Evolutionary conservation across 2,113 vertebrate genomes (phyloP).

Genomic region (Aythya baeri): DNA sequence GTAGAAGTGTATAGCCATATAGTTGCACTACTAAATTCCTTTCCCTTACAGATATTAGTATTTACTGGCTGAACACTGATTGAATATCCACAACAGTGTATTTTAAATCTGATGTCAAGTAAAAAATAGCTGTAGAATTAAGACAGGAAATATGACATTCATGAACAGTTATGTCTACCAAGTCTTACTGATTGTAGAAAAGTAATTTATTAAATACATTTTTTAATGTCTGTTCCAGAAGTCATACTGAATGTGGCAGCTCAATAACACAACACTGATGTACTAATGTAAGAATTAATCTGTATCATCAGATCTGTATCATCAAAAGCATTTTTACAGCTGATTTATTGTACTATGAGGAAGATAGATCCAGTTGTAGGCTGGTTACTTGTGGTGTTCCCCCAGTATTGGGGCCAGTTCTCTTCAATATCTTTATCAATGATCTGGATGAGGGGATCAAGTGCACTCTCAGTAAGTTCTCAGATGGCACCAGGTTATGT

Average conservation of each 20-base stretch:
- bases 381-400: too few relatives aligned
- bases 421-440: too few relatives aligned
- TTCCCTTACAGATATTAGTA: not conserved
- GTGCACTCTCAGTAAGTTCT: too few relatives aligned
- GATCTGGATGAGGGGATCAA: too few relatives aligned
- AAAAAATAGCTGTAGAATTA: not conserved
- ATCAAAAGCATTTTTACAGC: not conserved
- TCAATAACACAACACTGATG: not conserved
- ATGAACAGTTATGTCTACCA: not conserved
- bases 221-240: not conserved
- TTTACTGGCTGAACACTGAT: not conserved
- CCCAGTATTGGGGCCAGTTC: too few relatives aligned
- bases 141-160: not conserved
- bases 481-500: too few relatives aligned
- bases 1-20: not conserved
- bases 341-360: not conserved
- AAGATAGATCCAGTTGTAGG: too few relatives aligned
- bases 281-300: not conserved
- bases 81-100: not conserved
- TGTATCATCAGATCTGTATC: not conserved
- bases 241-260: not conserved
- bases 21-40: not conserved
- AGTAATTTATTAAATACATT: not conserved
- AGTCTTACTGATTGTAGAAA: not conserved
- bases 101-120: not conserved